phyloP scores from a whole-genome alignment of 2,113 vertebrate species.

The Chrysemys picta region DNA sequence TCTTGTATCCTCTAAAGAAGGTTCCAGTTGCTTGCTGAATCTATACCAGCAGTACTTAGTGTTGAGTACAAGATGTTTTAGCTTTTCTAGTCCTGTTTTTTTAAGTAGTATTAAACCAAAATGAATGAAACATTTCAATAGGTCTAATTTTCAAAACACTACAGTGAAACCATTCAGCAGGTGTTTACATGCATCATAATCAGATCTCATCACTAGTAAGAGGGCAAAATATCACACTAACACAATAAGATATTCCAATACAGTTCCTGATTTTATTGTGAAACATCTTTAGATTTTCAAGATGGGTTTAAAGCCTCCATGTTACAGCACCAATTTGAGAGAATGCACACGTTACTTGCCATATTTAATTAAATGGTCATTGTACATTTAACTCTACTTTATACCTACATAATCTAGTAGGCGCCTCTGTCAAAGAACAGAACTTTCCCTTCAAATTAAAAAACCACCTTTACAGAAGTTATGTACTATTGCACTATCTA shows the following conservation, averaged over 20 bases:
- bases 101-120: neutral
- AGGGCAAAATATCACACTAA: constrained; percentile 10
- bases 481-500: constrained; percentile 52
- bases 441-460: constrained; percentile 23
- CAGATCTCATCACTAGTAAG: neutral
- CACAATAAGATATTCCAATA: neutral
- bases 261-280: constrained; percentile 74
- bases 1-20: neutral
- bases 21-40: neutral
- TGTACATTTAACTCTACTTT: constrained; percentile 12
- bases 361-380: constrained; percentile 27
- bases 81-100: neutral
- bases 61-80: neutral
- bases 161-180: neutral
- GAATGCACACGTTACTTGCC: neutral
- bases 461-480: constrained; percentile 48
- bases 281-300: constrained; percentile 60
- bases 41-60: neutral
- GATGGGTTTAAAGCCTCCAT: constrained; percentile 61
- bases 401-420: neutral
- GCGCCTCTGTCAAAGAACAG: constrained; percentile 23
- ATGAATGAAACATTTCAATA: accelerated
- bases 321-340: constrained; percentile 65
- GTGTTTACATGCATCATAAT: no score
- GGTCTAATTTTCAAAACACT: neutral